Base-by-base conservation (phyloP, 2,113 vertebrate genomes). In the Oreochromis niloticus region DNA sequence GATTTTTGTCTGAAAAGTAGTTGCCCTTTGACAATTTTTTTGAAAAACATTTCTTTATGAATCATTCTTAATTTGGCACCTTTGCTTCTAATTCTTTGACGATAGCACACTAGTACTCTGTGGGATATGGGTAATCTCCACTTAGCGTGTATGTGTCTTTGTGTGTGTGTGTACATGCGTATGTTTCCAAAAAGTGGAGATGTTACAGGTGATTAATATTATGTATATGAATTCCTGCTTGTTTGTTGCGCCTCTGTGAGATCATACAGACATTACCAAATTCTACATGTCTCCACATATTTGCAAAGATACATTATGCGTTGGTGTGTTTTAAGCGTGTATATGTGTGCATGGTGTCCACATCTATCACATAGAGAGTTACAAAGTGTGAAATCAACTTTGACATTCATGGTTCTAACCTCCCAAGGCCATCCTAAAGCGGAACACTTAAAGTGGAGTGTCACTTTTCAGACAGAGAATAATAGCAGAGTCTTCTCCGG, bases 381-480 rank as follows among this genome's bases (percentile, higher is more conserved):
- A 89, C 94, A 90, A 89, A 92, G 93, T 95, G 94, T 93, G 94
- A 94, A 95, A 95, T 95, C 93, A 92, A 94, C 93, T 92, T 93
- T 95, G 94, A 95, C 94, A 94, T 94, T 95, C 93, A 94, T 90
- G 94, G 90, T 87, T 92, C 84, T 87, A 94, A 91, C 92, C 89
- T 94, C 93, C 90, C 94, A 93, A 94, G 93, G 94, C 94, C 91
- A 19, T 90, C 82, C 88, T 92, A 66, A 92, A 93, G 91, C 91
- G 80, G 89, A 93, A 88, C 93, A 92, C 92, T 93, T 92, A 92
- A 88, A 93, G 59, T 63, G 54, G 81, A 91, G 92, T 92, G 92
- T 93, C 94, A 92, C 93, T 93, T 91, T 85, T 92, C 93, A 92
- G 91, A 94, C 88, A 81, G 86, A 92, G 93, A 95, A 95, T 94